Evolutionary conservation across 2,113 vertebrate species (phyloP), one percentile per base, ranked within the genome.

Genomic region (Actenoides lindsayi): DNA sequence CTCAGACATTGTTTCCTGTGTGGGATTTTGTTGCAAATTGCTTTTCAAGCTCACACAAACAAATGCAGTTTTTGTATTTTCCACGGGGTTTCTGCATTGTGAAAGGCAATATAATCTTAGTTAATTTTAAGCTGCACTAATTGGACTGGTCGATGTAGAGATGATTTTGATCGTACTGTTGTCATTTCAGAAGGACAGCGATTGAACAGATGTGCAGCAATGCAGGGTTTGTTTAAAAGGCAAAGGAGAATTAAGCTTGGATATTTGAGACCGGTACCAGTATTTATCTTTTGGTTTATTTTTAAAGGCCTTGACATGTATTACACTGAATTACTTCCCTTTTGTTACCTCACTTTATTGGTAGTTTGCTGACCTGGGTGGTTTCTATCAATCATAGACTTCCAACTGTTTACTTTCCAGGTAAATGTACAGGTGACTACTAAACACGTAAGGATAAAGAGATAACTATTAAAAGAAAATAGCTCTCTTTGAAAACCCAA

Each of bases 1-100:
- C 76, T 95, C 83, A 83, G 60, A 91, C 53, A 27, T 51, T 17
- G 19, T 93, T 93, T 96, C 81, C 78, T 83, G n/a, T 28, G 81
- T 90, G 89, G 64, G 71, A 46, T 91, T 88, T 93, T 82, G 56
- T 75, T 94, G 67, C 16, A 35, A 63, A 33, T 78, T 76, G 68
- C 54, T 87, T 39, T 83, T 67, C 31, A 76, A 44, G 67, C 48
- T 50, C 1, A 2, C 59, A n/a, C 54, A 80, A 82, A 54, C 17
- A 83, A 63, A 56, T n/a, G 59, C 41, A 88, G 54, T 10, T 80
- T 89, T 90, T 85, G 48, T 79, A 13, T 94, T 83, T 94, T 90
- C 79, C n/a, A 0, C 1, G 0, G 37, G 1, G 5, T 80, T 94
- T 78, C 60, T 70, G 25, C 84, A 37, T 33, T 48, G 15, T 35